These are phyloP conservation scores for Dryococelus australis DNA, from an alignment of 2,888 invertebrate genomes.

Conservation along the genomic window DNA sequence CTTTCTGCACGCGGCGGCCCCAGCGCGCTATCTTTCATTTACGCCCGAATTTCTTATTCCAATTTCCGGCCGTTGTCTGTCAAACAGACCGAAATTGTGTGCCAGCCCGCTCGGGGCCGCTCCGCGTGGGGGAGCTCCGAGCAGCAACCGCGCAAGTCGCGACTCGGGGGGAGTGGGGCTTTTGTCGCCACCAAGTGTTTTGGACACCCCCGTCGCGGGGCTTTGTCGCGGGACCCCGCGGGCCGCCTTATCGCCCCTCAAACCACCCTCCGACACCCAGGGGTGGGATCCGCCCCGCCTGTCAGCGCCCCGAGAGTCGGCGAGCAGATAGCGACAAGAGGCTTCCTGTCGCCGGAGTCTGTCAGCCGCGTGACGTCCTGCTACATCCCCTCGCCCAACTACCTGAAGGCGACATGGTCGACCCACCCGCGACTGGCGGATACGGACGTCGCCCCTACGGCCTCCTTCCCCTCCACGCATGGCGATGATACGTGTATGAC, in stretches of 20 bases:
- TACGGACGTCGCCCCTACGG: too few relatives aligned
- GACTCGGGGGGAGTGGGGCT: too few relatives aligned
- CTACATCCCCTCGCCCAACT: too few relatives aligned
- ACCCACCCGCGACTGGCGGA: too few relatives aligned
- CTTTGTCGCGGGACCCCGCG: not conserved
- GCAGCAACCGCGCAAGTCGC: not conserved
- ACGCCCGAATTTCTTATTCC: constrained; percentile 49
- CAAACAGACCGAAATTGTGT: constrained; percentile 37
- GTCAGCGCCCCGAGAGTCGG: too few relatives aligned
- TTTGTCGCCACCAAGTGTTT: not conserved
- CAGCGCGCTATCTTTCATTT: constrained; percentile 48
- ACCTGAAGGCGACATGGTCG: too few relatives aligned
- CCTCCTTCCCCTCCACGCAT: too few relatives aligned
- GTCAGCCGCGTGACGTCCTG: too few relatives aligned
- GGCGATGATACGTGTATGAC: too few relatives aligned
- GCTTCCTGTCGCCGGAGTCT: not conserved
- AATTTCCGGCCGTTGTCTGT: constrained; percentile 49
- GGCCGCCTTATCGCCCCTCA: not conserved
- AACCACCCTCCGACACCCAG: too few relatives aligned
- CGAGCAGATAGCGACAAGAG: not conserved
- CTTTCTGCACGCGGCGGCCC: not conserved
- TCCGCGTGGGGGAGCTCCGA: too few relatives aligned
- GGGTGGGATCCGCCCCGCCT: too few relatives aligned
- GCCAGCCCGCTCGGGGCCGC: not conserved
- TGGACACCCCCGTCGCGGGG: not conserved